A percentile compares a stretch with the other conserved stretches of the same genome.
Evolutionary conservation across 2,113 vertebrate genomes (phyloP).

Genomic region (Felis chaus): DNA sequence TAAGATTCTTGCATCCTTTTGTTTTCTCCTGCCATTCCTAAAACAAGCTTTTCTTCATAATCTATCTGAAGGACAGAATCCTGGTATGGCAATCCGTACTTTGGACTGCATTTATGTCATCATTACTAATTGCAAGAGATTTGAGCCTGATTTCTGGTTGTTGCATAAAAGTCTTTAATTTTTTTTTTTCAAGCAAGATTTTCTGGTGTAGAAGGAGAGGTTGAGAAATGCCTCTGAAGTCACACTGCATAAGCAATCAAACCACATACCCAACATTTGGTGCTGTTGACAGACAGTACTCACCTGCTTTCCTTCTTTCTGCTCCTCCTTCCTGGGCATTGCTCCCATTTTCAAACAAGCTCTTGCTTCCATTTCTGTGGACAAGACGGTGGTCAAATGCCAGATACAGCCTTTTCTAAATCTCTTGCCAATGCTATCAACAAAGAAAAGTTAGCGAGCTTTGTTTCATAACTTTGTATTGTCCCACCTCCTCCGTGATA

Average conservation of each 20-base stretch:
- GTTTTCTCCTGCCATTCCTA: not conserved
- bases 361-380: not conserved
- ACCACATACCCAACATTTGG: not conserved
- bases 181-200: not conserved
- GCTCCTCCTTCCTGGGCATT: not conserved
- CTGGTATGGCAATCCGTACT: not conserved
- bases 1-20: not conserved
- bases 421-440: not conserved
- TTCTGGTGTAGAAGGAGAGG: not conserved
- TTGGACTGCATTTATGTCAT: not conserved
- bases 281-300: not conserved
- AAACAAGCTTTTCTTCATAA: not conserved
- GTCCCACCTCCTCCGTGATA: not conserved
- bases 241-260: not conserved
- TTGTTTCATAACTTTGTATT: not conserved
- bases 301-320: not conserved
- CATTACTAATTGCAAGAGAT: not conserved
- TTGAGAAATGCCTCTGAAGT: not conserved
- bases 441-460: not conserved
- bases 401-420: not conserved
- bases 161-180: not conserved
- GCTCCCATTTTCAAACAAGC: not conserved
- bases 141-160: not conserved
- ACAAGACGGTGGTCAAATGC: not conserved
- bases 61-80: not conserved